Base-by-base conservation (phyloP, 2,888 invertebrate species). In the Sceliomorpha sp. region DNA sequence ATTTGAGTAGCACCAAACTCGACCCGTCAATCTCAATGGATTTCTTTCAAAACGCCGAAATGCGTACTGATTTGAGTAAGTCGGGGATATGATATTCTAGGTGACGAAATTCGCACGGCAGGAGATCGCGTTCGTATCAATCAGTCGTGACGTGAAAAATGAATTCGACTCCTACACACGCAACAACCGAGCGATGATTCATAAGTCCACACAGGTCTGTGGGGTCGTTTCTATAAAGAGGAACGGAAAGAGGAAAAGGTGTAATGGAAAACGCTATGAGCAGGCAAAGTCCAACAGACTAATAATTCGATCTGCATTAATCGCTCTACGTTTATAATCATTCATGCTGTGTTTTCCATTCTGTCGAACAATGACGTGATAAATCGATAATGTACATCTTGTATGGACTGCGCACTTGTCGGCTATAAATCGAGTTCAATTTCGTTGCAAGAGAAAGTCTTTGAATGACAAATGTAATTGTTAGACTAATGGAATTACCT, bases 81-180 rank as follows among this genome's bases (percentile, higher is more conserved):
- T 29, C 31, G 32, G 26, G 32, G 15, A 37, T 14, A 29, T 31
- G 29, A 20, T 27, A 59, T 48, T 51, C 48, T 15, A 5, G 34
- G 26, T 32, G 29, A 39, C 32, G 29, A 37, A 29, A 44, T 55
- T 64, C 14, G 37, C 45, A 32, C 45, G 56, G 31, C 56, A 31
- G 31, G 42, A 10, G 74, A 70, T 74, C 78, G 72, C 77, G 76
- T 81, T 83, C 76, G 76, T 83, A 83, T 81, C 81, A 80, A 83
- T 83, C 83, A 80, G 45, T 47, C 47, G 32, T 59, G 80, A 83
- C 83, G 70, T 81, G 83, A 83, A 81, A 83, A 83, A 83, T 83
- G 80, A 81, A 82, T 80, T 76, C 70, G 71, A 72, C 64, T 72
- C 67, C 31, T 51, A 68, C 50, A 55, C 78, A 76, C 80, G 80